A percentile compares a stretch with the other conserved stretches of the same genome.
phyloP scores from a whole-genome alignment of 2,888 invertebrate genomes.

The Ditula angustiorana region DNA sequence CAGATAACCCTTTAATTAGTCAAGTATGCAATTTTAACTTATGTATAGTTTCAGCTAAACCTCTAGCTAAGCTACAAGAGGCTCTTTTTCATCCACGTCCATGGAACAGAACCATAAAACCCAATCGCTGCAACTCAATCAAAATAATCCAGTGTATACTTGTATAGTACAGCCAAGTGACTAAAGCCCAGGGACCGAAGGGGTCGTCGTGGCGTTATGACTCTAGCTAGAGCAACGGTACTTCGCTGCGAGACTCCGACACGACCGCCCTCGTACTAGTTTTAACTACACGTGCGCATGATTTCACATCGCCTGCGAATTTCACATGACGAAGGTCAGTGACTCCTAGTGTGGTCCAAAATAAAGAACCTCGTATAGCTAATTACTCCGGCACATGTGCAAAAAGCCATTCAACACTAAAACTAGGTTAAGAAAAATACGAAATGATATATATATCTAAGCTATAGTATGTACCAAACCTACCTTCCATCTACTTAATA shows the following conservation, averaged over 20 bases:
- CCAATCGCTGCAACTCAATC: too few species aligned
- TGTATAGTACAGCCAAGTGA: background rate
- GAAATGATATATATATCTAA: constrained; percentile 42
- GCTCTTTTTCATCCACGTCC: too few species aligned
- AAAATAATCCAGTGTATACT: too few species aligned
- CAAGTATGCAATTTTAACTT: too few species aligned
- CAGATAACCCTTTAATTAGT: too few species aligned
- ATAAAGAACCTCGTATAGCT: constrained; percentile 47
- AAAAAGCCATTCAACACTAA: constrained; percentile 41
- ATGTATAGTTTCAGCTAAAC: too few species aligned
- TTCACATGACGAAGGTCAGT: constrained; percentile 62
- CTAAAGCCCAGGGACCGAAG: constrained; percentile 17
- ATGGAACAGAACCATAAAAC: too few species aligned
- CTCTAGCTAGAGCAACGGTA: constrained; percentile 11
- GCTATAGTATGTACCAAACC: too few species aligned
- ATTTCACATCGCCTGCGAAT: constrained; percentile 63
- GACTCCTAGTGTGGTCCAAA: constrained; percentile 52
- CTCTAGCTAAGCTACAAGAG: too few species aligned
- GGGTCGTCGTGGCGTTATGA: constrained; percentile 21
- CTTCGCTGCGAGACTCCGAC: constrained; percentile 33
- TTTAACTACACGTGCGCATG: constrained; percentile 55
- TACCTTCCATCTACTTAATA: too few species aligned
- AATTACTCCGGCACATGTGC: constrained; percentile 41
- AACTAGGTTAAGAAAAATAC: constrained; percentile 60
- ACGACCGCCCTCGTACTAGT: constrained; percentile 55